Evolutionary conservation across 2,888 invertebrate genomes (phyloP).

Genomic region (Ichneumoninae sp.): DNA sequence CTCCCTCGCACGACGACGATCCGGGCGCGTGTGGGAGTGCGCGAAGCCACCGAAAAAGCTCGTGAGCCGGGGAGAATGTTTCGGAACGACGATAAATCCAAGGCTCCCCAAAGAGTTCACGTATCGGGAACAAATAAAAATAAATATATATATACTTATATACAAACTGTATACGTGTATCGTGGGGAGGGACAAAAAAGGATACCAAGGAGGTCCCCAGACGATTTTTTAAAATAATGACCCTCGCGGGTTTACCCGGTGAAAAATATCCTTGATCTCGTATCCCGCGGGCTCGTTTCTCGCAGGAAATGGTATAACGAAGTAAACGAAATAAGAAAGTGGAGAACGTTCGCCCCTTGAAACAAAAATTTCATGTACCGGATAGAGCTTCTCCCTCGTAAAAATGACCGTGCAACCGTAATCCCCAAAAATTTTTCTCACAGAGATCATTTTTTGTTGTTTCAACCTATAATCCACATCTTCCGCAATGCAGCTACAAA

Average conservation of each 20-base stretch:
- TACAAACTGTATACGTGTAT: not conserved
- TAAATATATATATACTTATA: not conserved
- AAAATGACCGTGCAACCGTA: not conserved
- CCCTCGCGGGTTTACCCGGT: slow-evolving; percentile 10
- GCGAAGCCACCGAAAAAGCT: slow-evolving; percentile 29
- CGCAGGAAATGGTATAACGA: not conserved
- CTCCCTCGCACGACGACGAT: not conserved
- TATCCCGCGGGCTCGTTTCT: not conserved
- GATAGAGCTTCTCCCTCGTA: not conserved
- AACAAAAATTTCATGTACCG: not conserved
- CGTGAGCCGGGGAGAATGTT: slow-evolving; percentile 37
- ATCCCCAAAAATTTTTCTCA: not conserved
- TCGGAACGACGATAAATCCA: slow-evolving; percentile 56
- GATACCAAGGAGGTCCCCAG: not conserved
- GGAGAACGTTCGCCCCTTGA: not conserved
- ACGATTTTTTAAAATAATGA: slow-evolving; percentile 48
- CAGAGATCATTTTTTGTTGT: not conserved
- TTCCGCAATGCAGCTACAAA: slow-evolving; percentile 6
- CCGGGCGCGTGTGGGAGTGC: not conserved
- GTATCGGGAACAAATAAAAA: slow-evolving; percentile 54
- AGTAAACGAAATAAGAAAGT: not conserved
- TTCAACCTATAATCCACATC: not conserved
- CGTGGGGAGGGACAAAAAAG: not conserved
- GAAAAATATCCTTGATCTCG: slow-evolving; percentile 24
- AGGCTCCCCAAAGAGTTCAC: slow-evolving; percentile 35